Conservation (phyloP, 2,113 vertebrate genomes). For the Cichladusa arquata region DNA sequence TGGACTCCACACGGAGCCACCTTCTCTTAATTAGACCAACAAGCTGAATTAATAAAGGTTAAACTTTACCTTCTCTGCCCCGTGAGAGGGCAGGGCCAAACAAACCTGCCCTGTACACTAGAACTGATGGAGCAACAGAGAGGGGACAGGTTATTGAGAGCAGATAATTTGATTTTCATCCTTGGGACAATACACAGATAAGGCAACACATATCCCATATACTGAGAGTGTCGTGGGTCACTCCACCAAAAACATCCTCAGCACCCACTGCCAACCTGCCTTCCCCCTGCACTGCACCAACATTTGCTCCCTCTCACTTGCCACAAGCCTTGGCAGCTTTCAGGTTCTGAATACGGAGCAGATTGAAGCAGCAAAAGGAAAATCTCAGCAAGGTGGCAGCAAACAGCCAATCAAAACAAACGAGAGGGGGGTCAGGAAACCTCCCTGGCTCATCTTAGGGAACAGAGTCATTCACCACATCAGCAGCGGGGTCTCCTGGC, state of each 20-base stretch:
- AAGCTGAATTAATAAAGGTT: not conserved
- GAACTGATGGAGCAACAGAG: not conserved
- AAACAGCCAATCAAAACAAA: slow-evolving; percentile 34
- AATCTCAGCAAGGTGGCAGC: slow-evolving; percentile 60
- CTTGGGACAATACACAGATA: not conserved
- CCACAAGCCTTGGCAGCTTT: not conserved
- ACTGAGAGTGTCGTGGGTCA: rapidly evolving
- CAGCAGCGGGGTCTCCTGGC: not conserved
- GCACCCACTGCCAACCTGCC: not conserved
- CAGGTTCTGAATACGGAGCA: not conserved
- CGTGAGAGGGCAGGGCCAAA: not conserved
- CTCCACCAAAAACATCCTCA: not conserved
- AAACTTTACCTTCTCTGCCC: not conserved
- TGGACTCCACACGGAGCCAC: rapidly evolving
- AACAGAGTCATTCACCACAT: not conserved
- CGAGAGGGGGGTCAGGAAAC: not conserved
- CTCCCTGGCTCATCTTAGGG: not conserved
- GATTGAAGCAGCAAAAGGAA: not conserved
- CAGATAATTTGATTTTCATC: not conserved
- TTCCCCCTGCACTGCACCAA: not conserved
- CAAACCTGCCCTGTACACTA: not conserved
- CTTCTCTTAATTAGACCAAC: not conserved
- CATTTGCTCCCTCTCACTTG: not conserved
- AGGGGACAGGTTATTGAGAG: not conserved
- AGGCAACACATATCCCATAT: not conserved